phyloP scores from a whole-genome alignment of 2,888 invertebrate species.

The Heliothis peltigera region DNA sequence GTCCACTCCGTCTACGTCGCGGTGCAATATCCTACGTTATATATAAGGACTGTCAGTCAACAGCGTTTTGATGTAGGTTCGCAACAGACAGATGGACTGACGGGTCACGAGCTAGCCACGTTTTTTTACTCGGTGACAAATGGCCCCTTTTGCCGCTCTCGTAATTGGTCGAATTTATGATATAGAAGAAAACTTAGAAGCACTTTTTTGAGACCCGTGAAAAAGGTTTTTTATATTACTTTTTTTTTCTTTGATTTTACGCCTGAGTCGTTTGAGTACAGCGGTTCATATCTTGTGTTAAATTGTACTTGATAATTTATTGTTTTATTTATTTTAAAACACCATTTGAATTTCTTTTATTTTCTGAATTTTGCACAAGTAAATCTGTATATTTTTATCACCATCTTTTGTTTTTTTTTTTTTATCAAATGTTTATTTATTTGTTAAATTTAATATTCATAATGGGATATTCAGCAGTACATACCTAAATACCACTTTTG shows the following conservation, averaged over 20 bases:
- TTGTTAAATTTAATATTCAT: neutral
- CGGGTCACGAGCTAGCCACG: slow-evolving; percentile 73
- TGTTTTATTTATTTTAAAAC: slow-evolving; percentile 3
- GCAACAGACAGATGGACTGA: slow-evolving; percentile 81
- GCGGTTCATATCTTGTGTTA: slow-evolving; percentile 19
- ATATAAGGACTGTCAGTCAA: slow-evolving; percentile 82
- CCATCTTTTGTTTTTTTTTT: too few relatives aligned
- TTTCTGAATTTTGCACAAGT: too few relatives aligned
- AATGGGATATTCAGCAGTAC: neutral
- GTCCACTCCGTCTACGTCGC: slow-evolving; percentile 56
- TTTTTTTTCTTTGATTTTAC: slow-evolving; percentile 24
- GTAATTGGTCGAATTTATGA: slow-evolving; percentile 84
- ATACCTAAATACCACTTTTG: slow-evolving; percentile 14
- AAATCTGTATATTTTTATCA: neutral
- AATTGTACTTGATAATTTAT: slow-evolving; percentile 16
- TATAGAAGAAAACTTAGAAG: slow-evolving; percentile 64
- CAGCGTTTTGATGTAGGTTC: slow-evolving; percentile 82
- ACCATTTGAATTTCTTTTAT: neutral
- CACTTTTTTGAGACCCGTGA: slow-evolving; percentile 46
- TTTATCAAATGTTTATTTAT: too few relatives aligned
- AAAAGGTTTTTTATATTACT: slow-evolving; percentile 23
- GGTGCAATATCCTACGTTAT: slow-evolving; percentile 72
- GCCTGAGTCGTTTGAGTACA: slow-evolving; percentile 22
- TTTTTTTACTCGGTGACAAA: slow-evolving; percentile 84
- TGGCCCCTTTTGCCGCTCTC: slow-evolving; percentile 74